Base-by-base conservation (phyloP, 2,888 invertebrate species). In the Limenitis camilla region DNA sequence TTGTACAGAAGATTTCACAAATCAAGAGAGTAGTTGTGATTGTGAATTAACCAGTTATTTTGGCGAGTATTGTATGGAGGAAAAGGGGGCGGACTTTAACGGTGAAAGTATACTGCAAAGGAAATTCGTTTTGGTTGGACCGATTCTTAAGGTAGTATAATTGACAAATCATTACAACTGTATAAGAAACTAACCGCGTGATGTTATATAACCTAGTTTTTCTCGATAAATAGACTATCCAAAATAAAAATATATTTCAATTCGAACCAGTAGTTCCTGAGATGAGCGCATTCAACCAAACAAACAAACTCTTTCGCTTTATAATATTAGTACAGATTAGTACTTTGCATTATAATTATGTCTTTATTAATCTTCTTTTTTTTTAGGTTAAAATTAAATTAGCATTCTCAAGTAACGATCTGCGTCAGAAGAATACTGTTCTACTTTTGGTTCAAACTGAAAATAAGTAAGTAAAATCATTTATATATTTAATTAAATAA, bases 1-100 rank as follows among this genome's bases (percentile, higher is more conserved):
- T 11, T 97, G 96, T 68, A 93, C 94, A 4, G 96, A 97, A 76
- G 94, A 96, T 72, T 97, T 97, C 74, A 91, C 92, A 9, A 92
- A 93, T 58, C 94, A 95, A 65, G 93, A 94, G 60, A 94, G 95
- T 61, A 92, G 93, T 7, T 97, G 97, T 69, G 92, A 96, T 61
- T 97, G 96, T 64, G 94, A 95, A 64, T 90, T 94, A 56, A 96
- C 96, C 0, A 96, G 96, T 52, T 97, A 96, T 72, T 93, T 94
- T 62, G 96, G 96, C 9, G 95, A 96, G 64, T 91, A 92, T 66
- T 96, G 96, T 69, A 92, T 93, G 61, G 95, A 95, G 79, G 96
- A 96, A 73, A 95, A 95, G 71, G 96, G 95, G 0, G 96, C 96
- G 0, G 94, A 94, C 67, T 96, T 96, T 63, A 94, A 94, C 62